Percentiles rank a stretch among this genome's conserved stretches.
Evolutionary conservation across 2,113 vertebrate genomes (phyloP).

Genomic region (Toxotes chatareus): DNA sequence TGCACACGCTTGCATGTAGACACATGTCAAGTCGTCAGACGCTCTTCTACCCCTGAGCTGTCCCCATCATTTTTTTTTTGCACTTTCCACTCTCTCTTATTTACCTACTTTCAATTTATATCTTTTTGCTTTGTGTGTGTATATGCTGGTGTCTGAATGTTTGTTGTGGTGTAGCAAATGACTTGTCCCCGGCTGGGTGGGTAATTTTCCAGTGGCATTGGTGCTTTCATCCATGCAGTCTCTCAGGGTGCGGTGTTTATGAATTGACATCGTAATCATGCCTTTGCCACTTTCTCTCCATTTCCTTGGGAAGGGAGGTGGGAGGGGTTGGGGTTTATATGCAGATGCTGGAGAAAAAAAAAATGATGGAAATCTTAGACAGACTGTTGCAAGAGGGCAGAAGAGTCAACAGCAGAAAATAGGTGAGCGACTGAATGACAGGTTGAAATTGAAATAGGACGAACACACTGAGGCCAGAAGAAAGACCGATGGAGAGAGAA

Average conservation of each 20-base stretch:
- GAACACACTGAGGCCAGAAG: slow-evolving; percentile 13
- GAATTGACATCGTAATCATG: slow-evolving; percentile 74
- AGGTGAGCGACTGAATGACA: slow-evolving; percentile 62
- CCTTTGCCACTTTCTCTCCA: slow-evolving; percentile 59
- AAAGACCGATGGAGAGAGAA: slow-evolving; percentile 6
- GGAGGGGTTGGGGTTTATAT: slow-evolving; percentile 42
- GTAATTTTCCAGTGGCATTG: slow-evolving; percentile 65
- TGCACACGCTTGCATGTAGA: not conserved
- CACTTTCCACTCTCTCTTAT: slow-evolving; percentile 23
- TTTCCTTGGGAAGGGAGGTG: slow-evolving; percentile 36
- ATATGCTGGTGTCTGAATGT: slow-evolving; percentile 10
- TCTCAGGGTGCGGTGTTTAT: slow-evolving; percentile 54
- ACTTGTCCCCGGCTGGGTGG: slow-evolving; percentile 52
- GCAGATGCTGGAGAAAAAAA: slow-evolving; percentile 40
- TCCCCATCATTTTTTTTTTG: slow-evolving; percentile 13
- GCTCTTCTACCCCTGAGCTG: slow-evolving; percentile 17
- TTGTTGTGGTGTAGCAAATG: slow-evolving; percentile 58
- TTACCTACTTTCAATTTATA: slow-evolving; percentile 17
- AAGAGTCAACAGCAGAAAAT: slow-evolving; percentile 27
- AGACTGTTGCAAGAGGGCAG: slow-evolving; percentile 35
- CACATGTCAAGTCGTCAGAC: not conserved
- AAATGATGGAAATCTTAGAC: slow-evolving; percentile 60
- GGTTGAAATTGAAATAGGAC: slow-evolving; percentile 65
- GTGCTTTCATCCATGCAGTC: slow-evolving; percentile 69
- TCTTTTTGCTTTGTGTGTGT: slow-evolving; percentile 19